Base-by-base conservation (phyloP, 2,888 invertebrate species). In the Heliconius erato region DNA sequence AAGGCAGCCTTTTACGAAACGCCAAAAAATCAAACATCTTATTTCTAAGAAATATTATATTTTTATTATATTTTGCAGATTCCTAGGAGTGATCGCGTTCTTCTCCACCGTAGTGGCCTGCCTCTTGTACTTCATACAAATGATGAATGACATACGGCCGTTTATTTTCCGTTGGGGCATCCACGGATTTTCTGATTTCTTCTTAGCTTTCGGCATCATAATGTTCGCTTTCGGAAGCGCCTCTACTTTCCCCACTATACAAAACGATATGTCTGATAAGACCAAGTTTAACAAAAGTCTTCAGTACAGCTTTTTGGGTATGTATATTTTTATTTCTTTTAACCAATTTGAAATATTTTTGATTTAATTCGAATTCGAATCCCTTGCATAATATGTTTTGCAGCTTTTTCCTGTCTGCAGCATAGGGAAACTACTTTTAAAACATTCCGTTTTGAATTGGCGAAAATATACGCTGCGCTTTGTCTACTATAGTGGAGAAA, bases 161-260 rank as follows among this genome's bases (percentile, higher is more conserved):
- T 93, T 94, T 83, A 94, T 94, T 14, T 92, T 90, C 88, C 96
- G 96, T 82, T 94, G 91, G 89, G 93, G 94, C 16, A 89, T 95
- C 16, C 97, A 97, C 87, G 96, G 96, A 1, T 97, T 97, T 89
- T 79, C 82, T 82, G 97, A 97, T 84, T 97, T 98, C 91, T 97
- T 97, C 90, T 90, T 97, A 49, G 96, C 97, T 0, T 97, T 97
- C 88, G 97, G 98, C 12, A 97, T 97, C 12, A 96, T 98, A 82
- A 94, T 97, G 90, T 98, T 97, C 89, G 96, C 97, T 0, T 97
- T 97, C 88, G 97, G 97, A 9, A 98, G 98, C 4, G 97, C 97
- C 11, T 97, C 97, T 0, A 97, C 97, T 3, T 98, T 98, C 92
- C 98, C 98, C 4, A 98, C 98, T 0, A 97, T 98, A 80, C 98